These are phyloP conservation scores for Gambusia holbrooki DNA, from an alignment of 2,113 vertebrate species.

Conservation along the genomic window DNA sequence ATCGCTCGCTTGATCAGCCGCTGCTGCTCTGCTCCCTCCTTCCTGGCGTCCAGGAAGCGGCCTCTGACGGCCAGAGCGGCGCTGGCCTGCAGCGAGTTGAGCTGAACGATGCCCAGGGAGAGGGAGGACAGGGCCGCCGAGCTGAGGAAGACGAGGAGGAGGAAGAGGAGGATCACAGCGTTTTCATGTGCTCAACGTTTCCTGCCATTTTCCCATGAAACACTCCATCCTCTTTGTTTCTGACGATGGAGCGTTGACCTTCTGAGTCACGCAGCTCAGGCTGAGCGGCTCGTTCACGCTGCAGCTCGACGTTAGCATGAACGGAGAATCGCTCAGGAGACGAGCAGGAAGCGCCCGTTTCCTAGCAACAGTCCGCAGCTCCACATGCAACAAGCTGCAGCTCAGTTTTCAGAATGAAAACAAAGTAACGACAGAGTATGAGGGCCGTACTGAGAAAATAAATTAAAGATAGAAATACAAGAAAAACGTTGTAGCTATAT, in stretches of 20 bases:
- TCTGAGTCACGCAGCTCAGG: conserved; percentile 20
- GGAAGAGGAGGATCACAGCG: conserved; percentile 7
- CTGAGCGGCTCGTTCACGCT: conserved; percentile 42
- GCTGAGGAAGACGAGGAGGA: conserved; percentile 62
- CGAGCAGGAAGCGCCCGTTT: too few species aligned
- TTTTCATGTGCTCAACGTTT: conserved; percentile 36
- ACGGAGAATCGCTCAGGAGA: conserved; percentile 2
- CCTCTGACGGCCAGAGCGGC: conserved; percentile 77
- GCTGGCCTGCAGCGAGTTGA: conserved; percentile 77
- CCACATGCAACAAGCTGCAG: too few species aligned
- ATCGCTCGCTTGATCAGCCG: conserved; percentile 72
- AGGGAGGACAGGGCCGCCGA: conserved; percentile 69
- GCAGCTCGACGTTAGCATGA: conserved; percentile 34
- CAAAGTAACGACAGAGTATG: too few species aligned
- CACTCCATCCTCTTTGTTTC: conserved; percentile 12
- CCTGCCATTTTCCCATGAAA: conserved; percentile 26
- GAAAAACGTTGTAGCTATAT: too few species aligned
- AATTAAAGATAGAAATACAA: too few species aligned
- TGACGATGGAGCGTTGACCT: conserved; percentile 31
- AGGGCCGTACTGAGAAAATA: too few species aligned
- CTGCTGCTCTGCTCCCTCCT: conserved; percentile 70
- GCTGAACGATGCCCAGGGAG: conserved; percentile 75
- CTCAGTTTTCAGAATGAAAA: too few species aligned
- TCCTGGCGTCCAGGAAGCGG: conserved; percentile 68
- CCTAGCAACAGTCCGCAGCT: too few species aligned